phyloP scores from a whole-genome alignment of 2,888 invertebrate species.

The Macrophya annulata region DNA sequence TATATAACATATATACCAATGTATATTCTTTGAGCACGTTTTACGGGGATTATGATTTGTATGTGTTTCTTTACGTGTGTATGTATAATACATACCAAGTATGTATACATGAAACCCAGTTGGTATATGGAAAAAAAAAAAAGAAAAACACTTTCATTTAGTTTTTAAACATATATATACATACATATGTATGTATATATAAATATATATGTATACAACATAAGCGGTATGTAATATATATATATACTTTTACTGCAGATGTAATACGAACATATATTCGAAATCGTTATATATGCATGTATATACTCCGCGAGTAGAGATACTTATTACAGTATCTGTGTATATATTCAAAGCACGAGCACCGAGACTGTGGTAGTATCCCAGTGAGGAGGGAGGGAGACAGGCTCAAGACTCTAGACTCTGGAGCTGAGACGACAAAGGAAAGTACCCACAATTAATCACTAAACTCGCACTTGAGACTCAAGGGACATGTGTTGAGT shows the following conservation, averaged over 20 bases:
- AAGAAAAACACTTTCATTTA: constrained; percentile 1
- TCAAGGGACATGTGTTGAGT: background rate
- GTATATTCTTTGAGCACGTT: background rate
- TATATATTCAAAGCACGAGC: constrained; percentile 30
- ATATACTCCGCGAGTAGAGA: no score
- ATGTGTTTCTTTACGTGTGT: no score
- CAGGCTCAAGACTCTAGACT: background rate
- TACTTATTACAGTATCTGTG: background rate
- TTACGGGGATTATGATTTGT: no score
- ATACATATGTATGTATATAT: no score
- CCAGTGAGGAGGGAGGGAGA: background rate
- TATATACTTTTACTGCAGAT: background rate
- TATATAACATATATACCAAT: background rate
- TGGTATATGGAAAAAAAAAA: background rate
- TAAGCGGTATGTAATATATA: no score
- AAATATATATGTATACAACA: no score
- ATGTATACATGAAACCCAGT: background rate
- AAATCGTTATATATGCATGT: background rate
- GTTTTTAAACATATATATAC: background rate
- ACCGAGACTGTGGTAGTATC: background rate
- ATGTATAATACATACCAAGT: no score
- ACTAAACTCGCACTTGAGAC: constrained; percentile 47
- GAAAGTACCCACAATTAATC: constrained; percentile 50
- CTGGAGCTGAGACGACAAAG: constrained; percentile 28
- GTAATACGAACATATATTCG: background rate